Percentiles rank a stretch among this genome's conserved stretches.
These are phyloP conservation scores for Seladonia tumulorum DNA, from an alignment of 2,888 invertebrate species.

Conservation along the genomic window DNA sequence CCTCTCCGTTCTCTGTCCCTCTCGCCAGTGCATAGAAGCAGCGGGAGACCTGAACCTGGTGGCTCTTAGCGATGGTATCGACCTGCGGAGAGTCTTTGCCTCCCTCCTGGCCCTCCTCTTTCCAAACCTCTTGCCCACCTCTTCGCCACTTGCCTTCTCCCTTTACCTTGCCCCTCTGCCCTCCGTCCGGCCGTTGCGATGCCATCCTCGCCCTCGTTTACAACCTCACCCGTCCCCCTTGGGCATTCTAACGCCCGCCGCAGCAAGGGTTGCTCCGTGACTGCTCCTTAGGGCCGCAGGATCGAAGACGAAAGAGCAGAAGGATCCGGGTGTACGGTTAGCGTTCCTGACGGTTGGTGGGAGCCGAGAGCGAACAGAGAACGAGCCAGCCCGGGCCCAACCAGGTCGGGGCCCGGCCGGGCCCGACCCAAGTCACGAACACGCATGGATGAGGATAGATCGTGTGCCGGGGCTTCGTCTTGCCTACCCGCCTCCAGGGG, in stretches of 20 bases:
- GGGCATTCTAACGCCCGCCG: slow-evolving; percentile 72
- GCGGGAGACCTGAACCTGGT: slow-evolving; percentile 82
- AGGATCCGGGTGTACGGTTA: slow-evolving; percentile 54
- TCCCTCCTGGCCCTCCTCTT: slow-evolving; percentile 71
- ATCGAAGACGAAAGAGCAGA: slow-evolving; percentile 65
- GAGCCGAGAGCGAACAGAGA: slow-evolving; percentile 43
- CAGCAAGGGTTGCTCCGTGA: slow-evolving; percentile 79
- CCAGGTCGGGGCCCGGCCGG: slow-evolving; percentile 57
- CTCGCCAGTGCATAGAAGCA: slow-evolving; percentile 69
- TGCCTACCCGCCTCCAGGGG: slow-evolving; percentile 68
- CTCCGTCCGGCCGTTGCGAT: slow-evolving; percentile 28
- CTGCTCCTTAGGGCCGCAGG: slow-evolving; percentile 70
- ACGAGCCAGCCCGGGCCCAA: slow-evolving; percentile 46
- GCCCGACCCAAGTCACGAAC: slow-evolving; percentile 78
- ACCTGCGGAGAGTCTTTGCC: slow-evolving; percentile 80
- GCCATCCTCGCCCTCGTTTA: slow-evolving; percentile 65
- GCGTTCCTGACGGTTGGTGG: slow-evolving; percentile 37
- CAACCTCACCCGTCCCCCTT: slow-evolving; percentile 67
- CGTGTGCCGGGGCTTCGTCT: slow-evolving; percentile 60
- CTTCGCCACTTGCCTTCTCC: slow-evolving; percentile 64
- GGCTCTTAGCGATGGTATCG: slow-evolving; percentile 82
- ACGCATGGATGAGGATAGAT: slow-evolving; percentile 78
- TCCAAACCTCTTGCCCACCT: slow-evolving; percentile 73
- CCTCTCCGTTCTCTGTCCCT: slow-evolving; percentile 37
- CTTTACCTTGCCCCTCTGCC: slow-evolving; percentile 21